Percentiles rank a stretch among this genome's conserved stretches.
Evolutionary conservation across 2,888 invertebrate genomes (phyloP).

Genomic region (Mythimna loreyi): DNA sequence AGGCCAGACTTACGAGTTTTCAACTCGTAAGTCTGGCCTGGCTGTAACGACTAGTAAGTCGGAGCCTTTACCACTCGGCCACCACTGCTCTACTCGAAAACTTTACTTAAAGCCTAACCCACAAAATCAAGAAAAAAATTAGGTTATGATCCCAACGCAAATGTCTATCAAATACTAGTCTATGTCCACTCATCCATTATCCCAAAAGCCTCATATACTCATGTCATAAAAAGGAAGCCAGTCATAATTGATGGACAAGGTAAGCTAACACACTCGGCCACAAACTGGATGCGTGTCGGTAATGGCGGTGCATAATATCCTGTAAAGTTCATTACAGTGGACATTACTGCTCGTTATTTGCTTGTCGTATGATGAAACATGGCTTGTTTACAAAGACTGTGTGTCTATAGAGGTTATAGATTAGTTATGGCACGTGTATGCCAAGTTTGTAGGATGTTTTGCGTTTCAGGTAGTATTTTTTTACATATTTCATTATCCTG

Average conservation of each 20-base stretch:
- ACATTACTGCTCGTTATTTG: constrained; percentile 56
- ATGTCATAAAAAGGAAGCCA: constrained; percentile 21
- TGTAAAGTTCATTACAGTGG: constrained; percentile 51
- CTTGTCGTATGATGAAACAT: constrained; percentile 39
- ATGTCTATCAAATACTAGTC: not conserved
- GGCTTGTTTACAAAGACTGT: constrained; percentile 37
- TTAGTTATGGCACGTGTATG: constrained; percentile 22
- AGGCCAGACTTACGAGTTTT: too few relatives aligned
- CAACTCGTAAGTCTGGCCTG: too few relatives aligned
- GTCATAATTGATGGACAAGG: constrained; percentile 46
- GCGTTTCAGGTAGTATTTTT: not conserved
- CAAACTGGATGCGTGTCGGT: constrained; percentile 35
- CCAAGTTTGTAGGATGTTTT: not conserved
- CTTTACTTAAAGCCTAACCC: too few relatives aligned
- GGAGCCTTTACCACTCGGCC: too few relatives aligned
- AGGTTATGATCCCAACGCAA: too few relatives aligned
- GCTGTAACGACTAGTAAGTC: too few relatives aligned
- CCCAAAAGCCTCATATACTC: not conserved
- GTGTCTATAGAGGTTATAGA: constrained; percentile 14
- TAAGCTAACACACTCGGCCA: constrained; percentile 28
- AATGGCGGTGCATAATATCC: constrained; percentile 52
- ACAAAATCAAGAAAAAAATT: not conserved
- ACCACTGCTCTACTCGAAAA: too few relatives aligned
- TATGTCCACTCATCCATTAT: not conserved
- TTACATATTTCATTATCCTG: too few relatives aligned